Evolutionary conservation across 2,113 vertebrate species (phyloP).

Genomic region (Pluvianellus socialis): DNA sequence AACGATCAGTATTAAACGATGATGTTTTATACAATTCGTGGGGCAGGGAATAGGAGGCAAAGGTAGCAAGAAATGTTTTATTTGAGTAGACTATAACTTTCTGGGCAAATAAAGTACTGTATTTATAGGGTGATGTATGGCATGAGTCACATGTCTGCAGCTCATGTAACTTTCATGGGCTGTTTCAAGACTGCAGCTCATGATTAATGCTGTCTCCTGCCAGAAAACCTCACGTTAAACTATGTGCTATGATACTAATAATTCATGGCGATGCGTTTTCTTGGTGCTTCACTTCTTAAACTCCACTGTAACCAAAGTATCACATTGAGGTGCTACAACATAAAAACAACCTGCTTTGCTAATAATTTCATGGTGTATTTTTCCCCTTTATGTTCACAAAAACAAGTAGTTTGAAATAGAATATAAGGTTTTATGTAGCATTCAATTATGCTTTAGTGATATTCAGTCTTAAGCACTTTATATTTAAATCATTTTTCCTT

Average conservation of each 20-base stretch:
- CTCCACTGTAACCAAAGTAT: conserved; percentile 28
- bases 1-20: background rate
- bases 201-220: background rate
- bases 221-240: background rate
- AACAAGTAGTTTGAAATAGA: background rate
- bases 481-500: background rate
- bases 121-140: background rate
- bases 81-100: background rate
- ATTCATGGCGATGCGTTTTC: background rate
- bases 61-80: background rate
- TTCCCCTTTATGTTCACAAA: background rate
- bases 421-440: background rate
- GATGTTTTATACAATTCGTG: background rate
- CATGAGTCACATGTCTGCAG: background rate
- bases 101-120: background rate
- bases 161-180: background rate
- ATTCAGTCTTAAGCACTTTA: background rate
- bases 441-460: background rate
- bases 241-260: background rate
- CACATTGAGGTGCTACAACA: conserved; percentile 25
- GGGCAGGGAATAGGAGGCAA: background rate
- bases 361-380: background rate
- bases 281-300: conserved; percentile 43
- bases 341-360: background rate
- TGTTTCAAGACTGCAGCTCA: conserved; percentile 8